Conservation (phyloP, 2,888 invertebrate genomes). For the Noctua pronuba region DNA sequence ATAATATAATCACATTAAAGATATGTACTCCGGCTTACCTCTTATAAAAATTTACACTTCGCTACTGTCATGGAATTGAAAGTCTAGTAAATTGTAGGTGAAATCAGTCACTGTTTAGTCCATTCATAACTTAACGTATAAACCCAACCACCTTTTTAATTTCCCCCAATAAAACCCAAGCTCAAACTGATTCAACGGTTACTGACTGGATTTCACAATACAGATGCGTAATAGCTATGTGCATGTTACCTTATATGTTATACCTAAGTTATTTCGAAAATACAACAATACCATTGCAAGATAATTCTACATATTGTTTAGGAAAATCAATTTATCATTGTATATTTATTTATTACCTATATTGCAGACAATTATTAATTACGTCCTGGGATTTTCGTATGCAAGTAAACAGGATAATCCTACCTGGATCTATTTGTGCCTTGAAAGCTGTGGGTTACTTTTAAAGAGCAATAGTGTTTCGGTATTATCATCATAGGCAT, state of each 20-base stretch:
- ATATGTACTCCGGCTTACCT: too few species aligned
- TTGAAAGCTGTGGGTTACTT: neutral
- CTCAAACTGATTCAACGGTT: neutral
- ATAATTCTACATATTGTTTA: neutral
- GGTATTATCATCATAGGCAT: neutral
- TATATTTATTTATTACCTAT: neutral
- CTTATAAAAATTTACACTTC: too few species aligned
- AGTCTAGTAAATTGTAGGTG: neutral
- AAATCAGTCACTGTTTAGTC: neutral
- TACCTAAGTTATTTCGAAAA: neutral
- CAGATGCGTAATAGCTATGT: neutral
- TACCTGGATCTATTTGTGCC: neutral
- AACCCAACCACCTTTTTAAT: neutral
- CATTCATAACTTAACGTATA: neutral
- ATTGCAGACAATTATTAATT: neutral
- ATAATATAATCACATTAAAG: too few species aligned
- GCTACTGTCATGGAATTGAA: neutral
- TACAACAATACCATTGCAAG: neutral
- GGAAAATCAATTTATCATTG: neutral
- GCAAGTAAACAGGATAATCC: slow-evolving; percentile 7
- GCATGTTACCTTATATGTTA: neutral
- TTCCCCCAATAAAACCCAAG: neutral
- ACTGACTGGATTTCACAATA: neutral
- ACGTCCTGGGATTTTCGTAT: neutral
- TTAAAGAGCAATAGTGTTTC: neutral